Percentiles rank a stretch among this genome's conserved stretches.
phyloP scores from a whole-genome alignment of 2,888 invertebrate genomes.

The Phragmatobia fuliginosa region DNA sequence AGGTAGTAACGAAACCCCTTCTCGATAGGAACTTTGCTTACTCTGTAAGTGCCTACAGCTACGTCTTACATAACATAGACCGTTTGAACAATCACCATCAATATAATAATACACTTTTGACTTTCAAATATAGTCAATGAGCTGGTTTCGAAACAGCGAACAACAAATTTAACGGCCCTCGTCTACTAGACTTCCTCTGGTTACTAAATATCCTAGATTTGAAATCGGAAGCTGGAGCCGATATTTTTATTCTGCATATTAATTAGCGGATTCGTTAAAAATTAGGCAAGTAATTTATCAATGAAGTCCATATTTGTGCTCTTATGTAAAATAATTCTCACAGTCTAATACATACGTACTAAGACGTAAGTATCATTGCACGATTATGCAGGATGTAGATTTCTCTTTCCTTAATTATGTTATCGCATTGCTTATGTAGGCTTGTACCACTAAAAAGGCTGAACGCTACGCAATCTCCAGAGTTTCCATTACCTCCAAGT shows the following conservation, averaged over 20 bases:
- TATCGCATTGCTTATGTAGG: constrained; percentile 29
- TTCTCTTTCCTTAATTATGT: constrained; percentile 46
- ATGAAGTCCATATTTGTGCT: constrained; percentile 18
- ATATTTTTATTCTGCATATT: constrained; percentile 39
- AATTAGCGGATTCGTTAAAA: constrained; percentile 36
- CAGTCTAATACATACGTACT: neutral
- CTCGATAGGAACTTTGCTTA: neutral
- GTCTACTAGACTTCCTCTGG: constrained; percentile 55
- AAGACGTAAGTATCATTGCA: constrained; percentile 13
- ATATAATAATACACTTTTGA: constrained; percentile 33
- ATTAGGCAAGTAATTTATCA: constrained; percentile 18
- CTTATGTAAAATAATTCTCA: constrained; percentile 13
- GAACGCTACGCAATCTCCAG: constrained; percentile 30
- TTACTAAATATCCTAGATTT: constrained; percentile 53
- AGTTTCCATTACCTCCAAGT: constrained; percentile 45
- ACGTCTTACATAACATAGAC: constrained; percentile 38
- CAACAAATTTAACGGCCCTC: constrained; percentile 37
- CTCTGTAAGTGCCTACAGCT: constrained; percentile 22
- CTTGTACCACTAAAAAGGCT: constrained; percentile 35
- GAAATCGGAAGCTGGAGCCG: constrained; percentile 43
- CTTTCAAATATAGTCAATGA: constrained; percentile 38
- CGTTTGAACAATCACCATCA: constrained; percentile 29
- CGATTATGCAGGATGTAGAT: constrained; percentile 45
- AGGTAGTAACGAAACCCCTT: neutral
- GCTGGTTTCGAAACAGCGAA: constrained; percentile 42